A percentile compares a stretch with the other conserved stretches of the same genome.
phyloP scores from a whole-genome alignment of 2,113 vertebrate species.

The Sula dactylatra region DNA sequence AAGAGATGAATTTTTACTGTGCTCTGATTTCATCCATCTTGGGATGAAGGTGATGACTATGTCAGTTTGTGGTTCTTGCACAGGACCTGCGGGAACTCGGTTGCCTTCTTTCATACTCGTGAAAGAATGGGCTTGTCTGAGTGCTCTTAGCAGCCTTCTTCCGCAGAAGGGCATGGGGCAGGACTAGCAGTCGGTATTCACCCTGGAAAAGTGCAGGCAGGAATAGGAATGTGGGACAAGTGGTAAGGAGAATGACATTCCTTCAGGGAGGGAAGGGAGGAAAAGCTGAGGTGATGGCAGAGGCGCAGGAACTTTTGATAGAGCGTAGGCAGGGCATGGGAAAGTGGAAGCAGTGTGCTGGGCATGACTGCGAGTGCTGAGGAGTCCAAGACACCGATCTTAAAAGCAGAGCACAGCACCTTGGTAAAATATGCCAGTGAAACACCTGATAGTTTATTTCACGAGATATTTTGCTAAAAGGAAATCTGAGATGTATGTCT shows the following conservation, averaged over 20 bases:
- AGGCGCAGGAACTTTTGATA: background rate
- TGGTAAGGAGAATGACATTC: background rate
- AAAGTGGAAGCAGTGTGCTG: background rate
- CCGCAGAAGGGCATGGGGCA: fast-evolving
- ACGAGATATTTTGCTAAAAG: background rate
- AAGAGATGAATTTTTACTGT: background rate
- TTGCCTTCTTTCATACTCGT: background rate
- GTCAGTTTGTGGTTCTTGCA: background rate
- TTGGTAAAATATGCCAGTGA: background rate
- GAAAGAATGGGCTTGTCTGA: background rate
- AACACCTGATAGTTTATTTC: background rate
- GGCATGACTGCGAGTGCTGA: background rate
- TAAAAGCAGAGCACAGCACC: background rate
- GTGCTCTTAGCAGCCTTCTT: background rate
- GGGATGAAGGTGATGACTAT: background rate
- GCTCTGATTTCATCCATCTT: background rate
- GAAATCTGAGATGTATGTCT: background rate
- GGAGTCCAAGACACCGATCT: background rate
- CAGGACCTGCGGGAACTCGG: background rate
- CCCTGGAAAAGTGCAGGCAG: background rate
- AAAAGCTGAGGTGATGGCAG: background rate
- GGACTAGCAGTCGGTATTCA: background rate
- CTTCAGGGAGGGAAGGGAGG: background rate
- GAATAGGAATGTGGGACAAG: background rate
- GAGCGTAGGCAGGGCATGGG: background rate